Percentiles rank a stretch among this genome's conserved stretches.
Conservation (phyloP, 2,797 vertebrate species). For the Sebastes hubbsi region DNA sequence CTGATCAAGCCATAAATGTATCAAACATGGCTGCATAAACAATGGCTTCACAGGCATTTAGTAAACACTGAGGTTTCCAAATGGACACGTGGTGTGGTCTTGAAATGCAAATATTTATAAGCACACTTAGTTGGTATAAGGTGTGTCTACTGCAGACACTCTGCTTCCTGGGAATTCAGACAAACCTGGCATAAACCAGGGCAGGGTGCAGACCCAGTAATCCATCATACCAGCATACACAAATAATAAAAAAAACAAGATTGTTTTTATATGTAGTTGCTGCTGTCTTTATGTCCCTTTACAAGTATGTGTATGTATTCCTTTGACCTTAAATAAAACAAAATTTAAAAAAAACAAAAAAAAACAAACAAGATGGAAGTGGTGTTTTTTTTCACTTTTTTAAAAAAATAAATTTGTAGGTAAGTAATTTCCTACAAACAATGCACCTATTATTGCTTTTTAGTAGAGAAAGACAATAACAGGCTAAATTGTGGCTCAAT, state of each 20-base stretch:
- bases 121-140: conserved; percentile 10
- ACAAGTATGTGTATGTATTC: too few species aligned
- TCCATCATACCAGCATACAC: background rate
- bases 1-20: conserved; percentile 19
- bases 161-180: background rate
- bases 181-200: conserved; percentile 3
- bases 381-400: background rate
- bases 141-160: conserved; percentile 7
- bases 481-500: background rate
- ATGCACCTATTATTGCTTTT: background rate
- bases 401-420: background rate
- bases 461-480: background rate
- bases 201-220: conserved; percentile 6
- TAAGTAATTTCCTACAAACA: background rate
- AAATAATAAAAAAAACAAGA: background rate
- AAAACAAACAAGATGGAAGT: background rate
- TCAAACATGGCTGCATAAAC: conserved; percentile 28
- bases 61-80: conserved; percentile 50
- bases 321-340: too few species aligned
- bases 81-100: conserved; percentile 16
- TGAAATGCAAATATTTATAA: conserved; percentile 64
- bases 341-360: too few species aligned
- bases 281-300: too few species aligned
- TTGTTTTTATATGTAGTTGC: too few species aligned
- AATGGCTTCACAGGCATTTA: conserved; percentile 4